These are phyloP conservation scores for Pterois miles DNA, from an alignment of 2,797 vertebrate genomes.

Conservation along the genomic window DNA sequence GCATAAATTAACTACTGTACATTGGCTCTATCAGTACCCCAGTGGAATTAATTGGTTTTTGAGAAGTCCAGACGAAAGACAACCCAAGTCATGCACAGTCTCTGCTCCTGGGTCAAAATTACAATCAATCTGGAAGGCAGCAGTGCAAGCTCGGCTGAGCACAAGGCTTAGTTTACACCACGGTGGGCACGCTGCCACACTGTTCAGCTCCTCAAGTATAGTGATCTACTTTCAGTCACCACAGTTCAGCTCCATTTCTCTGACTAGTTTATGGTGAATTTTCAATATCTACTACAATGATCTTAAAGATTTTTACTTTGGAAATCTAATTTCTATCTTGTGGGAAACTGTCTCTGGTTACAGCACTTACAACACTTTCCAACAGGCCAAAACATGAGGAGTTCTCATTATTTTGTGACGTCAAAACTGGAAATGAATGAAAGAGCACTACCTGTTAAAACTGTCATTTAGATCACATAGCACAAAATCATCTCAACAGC, in stretches of 20 bases:
- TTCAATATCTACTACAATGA: background rate
- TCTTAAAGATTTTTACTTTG: background rate
- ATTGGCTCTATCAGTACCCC: constrained; percentile 30
- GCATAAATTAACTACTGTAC: constrained; percentile 25
- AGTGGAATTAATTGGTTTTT: constrained; percentile 29
- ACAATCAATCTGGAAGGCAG: constrained; percentile 68
- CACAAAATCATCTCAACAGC: too few relatives aligned
- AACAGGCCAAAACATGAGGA: background rate
- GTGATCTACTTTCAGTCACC: constrained; percentile 48
- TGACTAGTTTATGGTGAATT: background rate
- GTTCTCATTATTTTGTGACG: too few relatives aligned
- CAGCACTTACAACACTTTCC: background rate
- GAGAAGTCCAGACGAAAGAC: constrained; percentile 29
- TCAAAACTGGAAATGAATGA: too few relatives aligned
- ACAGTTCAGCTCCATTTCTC: constrained; percentile 2
- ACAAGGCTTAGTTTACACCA: constrained; percentile 71
- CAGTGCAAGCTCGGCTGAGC: constrained; percentile 63
- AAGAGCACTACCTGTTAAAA: background rate
- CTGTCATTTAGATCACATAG: background rate
- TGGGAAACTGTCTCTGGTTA: background rate
- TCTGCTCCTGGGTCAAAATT: constrained; percentile 53
- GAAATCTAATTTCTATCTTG: background rate
- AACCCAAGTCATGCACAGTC: constrained; percentile 26
- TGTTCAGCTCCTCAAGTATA: constrained; percentile 27
- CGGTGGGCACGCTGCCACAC: constrained; percentile 35